Evolutionary conservation across 1,140 invertebrate species (phyloP).

Genomic region (Oryctes rhinoceros): DNA sequence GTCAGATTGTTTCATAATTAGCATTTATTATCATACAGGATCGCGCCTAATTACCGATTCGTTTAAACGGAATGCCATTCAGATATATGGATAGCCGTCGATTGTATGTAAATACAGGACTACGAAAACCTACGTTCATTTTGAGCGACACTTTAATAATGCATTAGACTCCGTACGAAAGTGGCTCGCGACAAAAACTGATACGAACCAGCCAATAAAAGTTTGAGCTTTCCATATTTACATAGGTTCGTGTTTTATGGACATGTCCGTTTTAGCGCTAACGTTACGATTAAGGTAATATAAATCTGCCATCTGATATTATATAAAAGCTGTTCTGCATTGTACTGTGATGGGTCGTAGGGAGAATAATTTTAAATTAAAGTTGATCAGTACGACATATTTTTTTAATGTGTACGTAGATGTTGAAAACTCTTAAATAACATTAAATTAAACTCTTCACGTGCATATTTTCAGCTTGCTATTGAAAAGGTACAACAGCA

Average conservation of each 20-base stretch:
- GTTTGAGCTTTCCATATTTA: conserved; percentile 9
- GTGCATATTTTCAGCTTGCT: no score
- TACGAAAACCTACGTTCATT: background rate
- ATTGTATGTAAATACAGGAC: conserved; percentile 25
- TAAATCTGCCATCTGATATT: background rate
- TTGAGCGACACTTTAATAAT: conserved; percentile 26
- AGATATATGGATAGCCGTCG: conserved; percentile 1
- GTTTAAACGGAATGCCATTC: conserved; percentile 7
- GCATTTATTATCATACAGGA: background rate
- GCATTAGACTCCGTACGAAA: conserved; percentile 12
- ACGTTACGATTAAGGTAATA: conserved; percentile 20
- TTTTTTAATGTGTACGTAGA: no score
- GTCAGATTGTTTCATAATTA: background rate
- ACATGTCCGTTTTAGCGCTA: background rate
- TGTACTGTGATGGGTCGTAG: no score
- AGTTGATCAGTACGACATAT: no score
- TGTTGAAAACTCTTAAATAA: no score
- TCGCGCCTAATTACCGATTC: background rate
- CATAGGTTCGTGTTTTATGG: background rate
- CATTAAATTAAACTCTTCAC: no score
- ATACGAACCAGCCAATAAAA: background rate
- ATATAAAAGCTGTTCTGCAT: background rate
- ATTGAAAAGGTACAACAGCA: no score
- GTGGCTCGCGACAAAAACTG: conserved; percentile 18
- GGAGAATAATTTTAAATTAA: no score